Conservation (phyloP, 1,140 invertebrate species). For the Lordiphosa stackelbergi region DNA sequence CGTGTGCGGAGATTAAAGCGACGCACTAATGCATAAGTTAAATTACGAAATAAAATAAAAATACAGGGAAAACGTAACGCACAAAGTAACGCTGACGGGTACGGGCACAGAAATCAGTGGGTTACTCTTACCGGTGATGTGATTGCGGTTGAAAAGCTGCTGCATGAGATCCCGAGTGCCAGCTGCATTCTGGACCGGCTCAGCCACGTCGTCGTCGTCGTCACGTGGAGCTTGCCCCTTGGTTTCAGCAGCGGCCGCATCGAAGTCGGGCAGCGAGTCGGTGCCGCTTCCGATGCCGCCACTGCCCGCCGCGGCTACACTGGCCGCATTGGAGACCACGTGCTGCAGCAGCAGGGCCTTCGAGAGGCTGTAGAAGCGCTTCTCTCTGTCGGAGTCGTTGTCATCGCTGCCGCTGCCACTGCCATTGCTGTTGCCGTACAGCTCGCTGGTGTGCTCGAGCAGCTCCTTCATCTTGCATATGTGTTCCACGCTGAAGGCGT, state of each 20-base stretch:
- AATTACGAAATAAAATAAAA: slow-evolving; percentile 9
- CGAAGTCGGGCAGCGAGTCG: slow-evolving; percentile 59
- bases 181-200: slow-evolving; percentile 53
- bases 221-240: slow-evolving; percentile 14
- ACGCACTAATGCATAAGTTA: slow-evolving; percentile 17
- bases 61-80: slow-evolving; percentile 10
- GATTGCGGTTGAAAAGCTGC: slow-evolving; percentile 67
- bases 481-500: slow-evolving; percentile 63
- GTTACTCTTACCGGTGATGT: slow-evolving; percentile 73
- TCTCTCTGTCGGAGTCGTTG: slow-evolving; percentile 49
- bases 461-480: slow-evolving; percentile 61
- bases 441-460: slow-evolving; percentile 53
- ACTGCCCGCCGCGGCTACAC: slow-evolving; percentile 1
- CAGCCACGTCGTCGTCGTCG: slow-evolving; percentile 26
- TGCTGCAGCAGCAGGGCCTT: slow-evolving; percentile 60
- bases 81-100: slow-evolving; percentile 8
- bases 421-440: slow-evolving; percentile 45
- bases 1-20: neutral
- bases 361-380: slow-evolving; percentile 46
- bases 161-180: slow-evolving; percentile 69
- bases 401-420: slow-evolving; percentile 49
- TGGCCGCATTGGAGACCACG: slow-evolving; percentile 36
- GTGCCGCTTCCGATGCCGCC: slow-evolving; percentile 3
- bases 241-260: slow-evolving; percentile 8
- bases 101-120: slow-evolving; percentile 1